Evolutionary conservation across 2,888 invertebrate species (phyloP).

Genomic region (Bibio marci): DNA sequence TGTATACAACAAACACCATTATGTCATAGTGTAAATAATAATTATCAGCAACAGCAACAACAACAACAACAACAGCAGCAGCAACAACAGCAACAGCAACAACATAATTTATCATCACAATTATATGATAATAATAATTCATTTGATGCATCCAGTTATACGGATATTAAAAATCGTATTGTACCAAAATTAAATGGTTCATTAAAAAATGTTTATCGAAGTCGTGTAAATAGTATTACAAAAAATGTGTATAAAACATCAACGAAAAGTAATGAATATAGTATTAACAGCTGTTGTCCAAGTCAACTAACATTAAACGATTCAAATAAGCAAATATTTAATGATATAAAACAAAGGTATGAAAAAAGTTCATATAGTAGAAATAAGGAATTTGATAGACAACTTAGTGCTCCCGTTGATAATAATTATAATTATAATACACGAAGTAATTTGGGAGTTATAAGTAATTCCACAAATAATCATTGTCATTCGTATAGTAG

Average conservation of each 20-base stretch:
- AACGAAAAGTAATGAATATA: conserved; percentile 3
- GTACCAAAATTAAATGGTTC: conserved; percentile 4
- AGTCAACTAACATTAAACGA: conserved; percentile 18
- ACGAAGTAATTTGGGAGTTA: neutral
- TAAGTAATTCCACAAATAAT: conserved; percentile 10
- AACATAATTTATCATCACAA: conserved; percentile 2
- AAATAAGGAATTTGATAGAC: conserved; percentile 29
- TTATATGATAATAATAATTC: conserved; percentile 13
- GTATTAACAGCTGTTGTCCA: neutral
- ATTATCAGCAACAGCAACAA: conserved; percentile 12
- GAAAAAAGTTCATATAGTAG: conserved; percentile 13
- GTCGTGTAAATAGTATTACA: conserved; percentile 5
- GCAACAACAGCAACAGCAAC: conserved; percentile 2
- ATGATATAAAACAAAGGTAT: neutral
- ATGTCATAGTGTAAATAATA: conserved; percentile 14
- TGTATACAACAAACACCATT: no score
- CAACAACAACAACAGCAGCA: conserved; percentile 12
- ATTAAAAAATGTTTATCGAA: conserved; percentile 4
- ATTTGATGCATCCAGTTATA: no score
- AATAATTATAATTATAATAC: neutral
- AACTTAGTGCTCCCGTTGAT: conserved; percentile 28
- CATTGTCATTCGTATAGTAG: conserved; percentile 22
- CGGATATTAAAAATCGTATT: neutral
- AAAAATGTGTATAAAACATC: conserved; percentile 3
- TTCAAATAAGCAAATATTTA: conserved; percentile 9